A percentile compares a stretch with the other conserved stretches of the same genome.
These are phyloP conservation scores for Pseudocheirus occidentalis DNA, from an alignment of 2,797 vertebrate species.

Conservation along the genomic window DNA sequence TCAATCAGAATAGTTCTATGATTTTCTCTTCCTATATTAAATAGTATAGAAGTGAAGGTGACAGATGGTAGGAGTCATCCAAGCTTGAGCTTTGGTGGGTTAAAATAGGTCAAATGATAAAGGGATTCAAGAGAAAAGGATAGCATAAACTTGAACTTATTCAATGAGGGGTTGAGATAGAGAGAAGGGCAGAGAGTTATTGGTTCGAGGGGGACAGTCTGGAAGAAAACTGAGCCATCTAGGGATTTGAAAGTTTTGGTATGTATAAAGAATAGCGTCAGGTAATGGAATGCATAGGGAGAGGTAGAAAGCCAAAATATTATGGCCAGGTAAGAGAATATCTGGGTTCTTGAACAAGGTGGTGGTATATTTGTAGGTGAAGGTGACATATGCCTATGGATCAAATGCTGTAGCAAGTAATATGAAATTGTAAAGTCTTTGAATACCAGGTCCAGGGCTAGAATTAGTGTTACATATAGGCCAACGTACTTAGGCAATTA, in stretches of 20 bases:
- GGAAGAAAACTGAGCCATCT: neutral
- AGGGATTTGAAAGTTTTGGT: neutral
- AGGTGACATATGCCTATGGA: neutral
- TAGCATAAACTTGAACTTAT: neutral
- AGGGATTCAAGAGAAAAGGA: neutral
- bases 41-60: neutral
- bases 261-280: neutral
- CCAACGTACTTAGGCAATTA: neutral
- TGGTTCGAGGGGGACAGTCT: neutral
- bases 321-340: neutral
- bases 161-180: neutral
- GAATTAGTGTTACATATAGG: neutral
- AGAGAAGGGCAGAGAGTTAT: neutral
- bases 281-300: neutral
- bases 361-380: neutral
- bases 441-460: neutral
- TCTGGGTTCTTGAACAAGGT: neutral
- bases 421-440: neutral
- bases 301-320: neutral
- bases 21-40: neutral
- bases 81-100: neutral
- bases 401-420: neutral
- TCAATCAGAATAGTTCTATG: neutral
- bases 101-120: neutral
- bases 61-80: neutral